Percentiles rank a stretch among this genome's conserved stretches.
These are phyloP conservation scores for Asbolus verrucosus DNA, from an alignment of 1,140 invertebrate genomes.

Conservation along the genomic window DNA sequence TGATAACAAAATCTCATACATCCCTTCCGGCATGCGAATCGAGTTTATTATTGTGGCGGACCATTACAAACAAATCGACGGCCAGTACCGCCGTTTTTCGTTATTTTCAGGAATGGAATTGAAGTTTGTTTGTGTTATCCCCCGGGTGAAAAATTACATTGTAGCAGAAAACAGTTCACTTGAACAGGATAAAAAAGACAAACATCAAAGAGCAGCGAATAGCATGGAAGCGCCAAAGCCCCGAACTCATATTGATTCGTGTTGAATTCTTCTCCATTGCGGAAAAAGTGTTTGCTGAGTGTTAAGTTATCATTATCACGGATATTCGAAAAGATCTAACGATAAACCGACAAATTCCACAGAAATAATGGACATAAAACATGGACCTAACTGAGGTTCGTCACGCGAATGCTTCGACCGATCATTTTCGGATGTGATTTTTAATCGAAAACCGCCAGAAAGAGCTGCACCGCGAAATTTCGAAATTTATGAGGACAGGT, in stretches of 20 bases:
- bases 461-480: no score
- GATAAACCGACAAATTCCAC: conserved; percentile 37
- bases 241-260: conserved; percentile 11
- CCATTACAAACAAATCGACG: neutral
- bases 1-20: conserved; percentile 22
- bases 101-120: neutral
- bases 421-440: conserved; percentile 28
- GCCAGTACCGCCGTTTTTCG: neutral
- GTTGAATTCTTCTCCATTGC: neutral
- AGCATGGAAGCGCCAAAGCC: neutral
- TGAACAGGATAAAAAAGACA: neutral
- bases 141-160: neutral
- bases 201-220: neutral
- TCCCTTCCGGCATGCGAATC: neutral
- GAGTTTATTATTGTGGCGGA: neutral
- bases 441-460: no score
- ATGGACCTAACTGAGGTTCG: conserved; percentile 21
- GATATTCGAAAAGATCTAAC: conserved; percentile 31
- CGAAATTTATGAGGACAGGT: no score
- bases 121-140: neutral
- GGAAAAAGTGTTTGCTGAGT: conserved; percentile 35
- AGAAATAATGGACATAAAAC: conserved; percentile 38
- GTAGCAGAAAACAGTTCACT: neutral
- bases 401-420: conserved; percentile 16
- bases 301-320: conserved; percentile 39